Percentiles rank a stretch among this genome's conserved stretches.
phyloP scores from a whole-genome alignment of 2,113 vertebrate species.

The Archilochus colubris region DNA sequence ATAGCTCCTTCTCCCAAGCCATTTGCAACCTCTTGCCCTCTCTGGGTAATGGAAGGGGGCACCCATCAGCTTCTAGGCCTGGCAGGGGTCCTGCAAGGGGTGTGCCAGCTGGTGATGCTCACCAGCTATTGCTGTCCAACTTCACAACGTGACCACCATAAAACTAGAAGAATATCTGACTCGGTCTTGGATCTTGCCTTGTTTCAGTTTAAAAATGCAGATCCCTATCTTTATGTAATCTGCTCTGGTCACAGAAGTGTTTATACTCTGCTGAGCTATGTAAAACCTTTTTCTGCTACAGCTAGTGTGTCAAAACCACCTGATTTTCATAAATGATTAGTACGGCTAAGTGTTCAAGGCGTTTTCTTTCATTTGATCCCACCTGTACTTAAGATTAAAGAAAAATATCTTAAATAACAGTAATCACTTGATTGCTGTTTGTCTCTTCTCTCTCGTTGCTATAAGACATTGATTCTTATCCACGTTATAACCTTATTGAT shows the following conservation, averaged over 20 bases:
- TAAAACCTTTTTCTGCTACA: neutral
- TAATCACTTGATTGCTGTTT: neutral
- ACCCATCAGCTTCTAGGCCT: neutral
- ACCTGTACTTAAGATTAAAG: neutral
- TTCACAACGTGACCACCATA: accelerated
- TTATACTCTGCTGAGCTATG: neutral
- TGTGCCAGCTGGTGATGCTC: neutral
- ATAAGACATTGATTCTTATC: neutral
- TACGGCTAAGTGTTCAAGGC: neutral
- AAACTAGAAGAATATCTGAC: neutral
- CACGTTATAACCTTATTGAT: neutral
- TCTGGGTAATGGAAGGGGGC: neutral
- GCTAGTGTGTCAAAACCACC: neutral
- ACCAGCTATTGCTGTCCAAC: neutral
- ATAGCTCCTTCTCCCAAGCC: neutral
- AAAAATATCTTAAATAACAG: neutral
- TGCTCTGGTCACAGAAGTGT: neutral
- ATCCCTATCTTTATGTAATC: neutral
- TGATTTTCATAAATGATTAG: neutral
- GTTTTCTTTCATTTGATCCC: neutral
- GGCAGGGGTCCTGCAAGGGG: neutral
- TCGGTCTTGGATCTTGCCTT: neutral
- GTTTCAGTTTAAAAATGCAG: neutral
- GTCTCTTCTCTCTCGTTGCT: neutral
- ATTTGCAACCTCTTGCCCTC: neutral